phyloP scores from a whole-genome alignment of 2,888 invertebrate species.

The Trichopoda pennipes region DNA sequence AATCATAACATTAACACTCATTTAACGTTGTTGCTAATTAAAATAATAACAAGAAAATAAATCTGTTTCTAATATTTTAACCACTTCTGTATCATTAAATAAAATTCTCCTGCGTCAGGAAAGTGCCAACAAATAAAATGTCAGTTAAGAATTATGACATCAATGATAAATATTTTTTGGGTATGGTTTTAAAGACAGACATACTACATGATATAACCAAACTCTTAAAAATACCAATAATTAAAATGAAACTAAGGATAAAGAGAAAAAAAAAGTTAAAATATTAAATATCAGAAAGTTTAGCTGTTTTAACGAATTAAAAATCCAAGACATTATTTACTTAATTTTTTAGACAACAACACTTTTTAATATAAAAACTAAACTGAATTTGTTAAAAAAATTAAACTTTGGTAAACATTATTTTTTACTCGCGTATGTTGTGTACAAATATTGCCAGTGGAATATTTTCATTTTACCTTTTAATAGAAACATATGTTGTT shows the following conservation, averaged over 20 bases:
- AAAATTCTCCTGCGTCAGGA: too few relatives aligned
- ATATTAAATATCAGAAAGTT: too few relatives aligned
- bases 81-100: too few relatives aligned
- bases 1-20: too few relatives aligned
- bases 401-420: neutral
- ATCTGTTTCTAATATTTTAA: too few relatives aligned
- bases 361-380: neutral
- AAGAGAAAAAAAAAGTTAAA: too few relatives aligned
- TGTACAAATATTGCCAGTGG: slow-evolving; percentile 10
- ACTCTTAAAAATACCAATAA: neutral
- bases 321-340: neutral
- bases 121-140: too few relatives aligned
- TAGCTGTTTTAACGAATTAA: neutral
- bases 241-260: neutral
- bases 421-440: neutral
- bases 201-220: neutral
- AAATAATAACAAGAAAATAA: too few relatives aligned
- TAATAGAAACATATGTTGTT: neutral
- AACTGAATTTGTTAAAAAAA: neutral
- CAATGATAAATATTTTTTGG: neutral
- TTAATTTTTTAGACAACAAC: neutral
- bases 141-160: too few relatives aligned
- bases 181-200: neutral
- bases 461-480: slow-evolving; percentile 2
- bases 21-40: too few relatives aligned